Evolutionary conservation across 2,888 invertebrate species (phyloP).

Genomic region (Acronicta leporina): DNA sequence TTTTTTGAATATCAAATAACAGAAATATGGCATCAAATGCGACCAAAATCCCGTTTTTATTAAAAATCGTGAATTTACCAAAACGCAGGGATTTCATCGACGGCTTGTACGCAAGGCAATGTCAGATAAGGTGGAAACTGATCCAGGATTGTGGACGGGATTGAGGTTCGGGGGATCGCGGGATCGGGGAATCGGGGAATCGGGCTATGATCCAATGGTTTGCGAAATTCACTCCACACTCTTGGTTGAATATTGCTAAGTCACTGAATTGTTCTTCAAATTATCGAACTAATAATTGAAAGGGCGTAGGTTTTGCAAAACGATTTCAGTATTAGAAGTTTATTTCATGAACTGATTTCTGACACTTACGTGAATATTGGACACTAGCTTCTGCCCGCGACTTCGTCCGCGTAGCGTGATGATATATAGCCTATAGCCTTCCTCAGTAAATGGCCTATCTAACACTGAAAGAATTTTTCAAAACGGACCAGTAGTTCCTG

Average conservation of each 20-base stretch:
- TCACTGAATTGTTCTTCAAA: slow-evolving; percentile 40
- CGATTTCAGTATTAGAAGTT: too few relatives aligned
- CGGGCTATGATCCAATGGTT: slow-evolving; percentile 45
- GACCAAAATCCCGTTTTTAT: slow-evolving; percentile 38
- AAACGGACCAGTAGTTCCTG: too few relatives aligned
- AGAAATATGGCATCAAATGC: slow-evolving; percentile 21
- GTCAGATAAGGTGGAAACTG: slow-evolving; percentile 77
- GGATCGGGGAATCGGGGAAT: slow-evolving; percentile 42
- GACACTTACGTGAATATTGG: too few relatives aligned
- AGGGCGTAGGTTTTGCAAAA: neutral
- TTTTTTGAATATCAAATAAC: neutral
- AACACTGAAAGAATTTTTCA: too few relatives aligned
- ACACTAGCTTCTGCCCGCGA: too few relatives aligned
- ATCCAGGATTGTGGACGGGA: slow-evolving; percentile 64
- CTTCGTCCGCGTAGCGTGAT: too few relatives aligned
- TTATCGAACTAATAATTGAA: slow-evolving; percentile 37
- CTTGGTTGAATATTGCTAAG: slow-evolving; percentile 43
- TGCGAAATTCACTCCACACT: slow-evolving; percentile 53
- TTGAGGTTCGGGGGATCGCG: slow-evolving; percentile 58
- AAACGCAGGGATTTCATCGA: slow-evolving; percentile 44
- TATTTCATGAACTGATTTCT: too few relatives aligned
- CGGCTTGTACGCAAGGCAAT: slow-evolving; percentile 69
- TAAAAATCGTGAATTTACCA: slow-evolving; percentile 44
- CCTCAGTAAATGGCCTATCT: too few relatives aligned
- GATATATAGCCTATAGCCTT: too few relatives aligned